These are phyloP conservation scores for Malurus elegans DNA, from an alignment of 2,113 vertebrate species.

Conservation along the genomic window DNA sequence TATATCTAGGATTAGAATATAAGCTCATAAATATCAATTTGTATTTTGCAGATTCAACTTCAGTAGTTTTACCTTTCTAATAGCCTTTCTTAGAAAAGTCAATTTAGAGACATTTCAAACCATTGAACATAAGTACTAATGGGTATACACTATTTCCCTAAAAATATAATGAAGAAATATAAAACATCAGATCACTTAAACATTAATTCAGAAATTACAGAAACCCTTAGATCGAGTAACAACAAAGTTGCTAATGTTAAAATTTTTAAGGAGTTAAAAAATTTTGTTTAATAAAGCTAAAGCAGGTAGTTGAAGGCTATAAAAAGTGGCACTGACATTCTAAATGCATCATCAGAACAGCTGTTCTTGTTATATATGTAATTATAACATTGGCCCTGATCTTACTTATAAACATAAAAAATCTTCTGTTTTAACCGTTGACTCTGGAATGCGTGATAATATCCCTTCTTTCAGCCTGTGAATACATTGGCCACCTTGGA, in stretches of 20 bases:
- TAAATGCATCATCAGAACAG: conserved; percentile 41
- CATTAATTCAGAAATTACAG: conserved; percentile 48
- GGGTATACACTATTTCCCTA: conserved; percentile 46
- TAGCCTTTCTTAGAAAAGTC: conserved; percentile 58
- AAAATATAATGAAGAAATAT: conserved; percentile 44
- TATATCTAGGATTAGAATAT: conserved; percentile 59
- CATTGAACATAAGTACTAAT: conserved; percentile 51
- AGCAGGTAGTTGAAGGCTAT: conserved; percentile 55
- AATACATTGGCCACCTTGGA: conserved; percentile 50
- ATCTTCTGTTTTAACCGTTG: conserved; percentile 41
- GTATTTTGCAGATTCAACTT: conserved; percentile 62
- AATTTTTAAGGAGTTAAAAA: conserved; percentile 55
- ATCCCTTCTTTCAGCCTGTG: conserved; percentile 53
- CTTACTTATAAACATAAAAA: conserved; percentile 51
- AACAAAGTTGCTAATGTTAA: conserved; percentile 57
- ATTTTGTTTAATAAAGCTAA: conserved; percentile 69
- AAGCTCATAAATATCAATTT: conserved; percentile 60
- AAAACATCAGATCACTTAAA: conserved; percentile 20
- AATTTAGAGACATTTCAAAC: conserved; percentile 59
- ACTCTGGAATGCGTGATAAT: not conserved
- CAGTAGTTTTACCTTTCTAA: conserved; percentile 60
- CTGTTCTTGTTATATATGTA: conserved; percentile 24
- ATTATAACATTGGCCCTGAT: conserved; percentile 32
- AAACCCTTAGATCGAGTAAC: not conserved
- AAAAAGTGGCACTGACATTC: conserved; percentile 66